Conservation (phyloP, 2,888 invertebrate species). For the Chloroclystis v-ata region DNA sequence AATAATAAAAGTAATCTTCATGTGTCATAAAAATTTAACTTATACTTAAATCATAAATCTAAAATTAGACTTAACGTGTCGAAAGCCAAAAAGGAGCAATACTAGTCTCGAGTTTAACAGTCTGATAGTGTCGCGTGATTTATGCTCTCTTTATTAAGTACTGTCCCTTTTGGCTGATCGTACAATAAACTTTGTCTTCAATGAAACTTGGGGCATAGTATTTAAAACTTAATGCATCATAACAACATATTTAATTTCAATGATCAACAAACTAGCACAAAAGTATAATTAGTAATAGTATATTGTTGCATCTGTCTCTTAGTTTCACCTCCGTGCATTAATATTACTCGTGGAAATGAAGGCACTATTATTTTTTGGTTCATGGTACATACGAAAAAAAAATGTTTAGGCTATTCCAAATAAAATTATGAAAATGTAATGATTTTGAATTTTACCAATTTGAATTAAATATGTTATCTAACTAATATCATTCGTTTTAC, state of each 20-base stretch:
- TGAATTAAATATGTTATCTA: no score
- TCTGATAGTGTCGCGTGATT: constrained; percentile 6
- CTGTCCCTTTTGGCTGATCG: background rate
- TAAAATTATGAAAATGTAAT: no score
- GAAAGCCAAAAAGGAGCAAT: constrained; percentile 54
- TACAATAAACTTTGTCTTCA: background rate
- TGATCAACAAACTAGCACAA: no score
- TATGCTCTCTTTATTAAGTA: background rate
- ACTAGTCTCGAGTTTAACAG: constrained; percentile 7
- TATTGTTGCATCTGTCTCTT: no score
- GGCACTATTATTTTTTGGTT: no score
- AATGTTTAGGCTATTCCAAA: no score
- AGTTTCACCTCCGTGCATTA: constrained; percentile 36
- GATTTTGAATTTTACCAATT: no score
- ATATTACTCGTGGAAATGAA: no score
- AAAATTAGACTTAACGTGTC: constrained; percentile 50
- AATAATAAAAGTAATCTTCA: constrained; percentile 74
- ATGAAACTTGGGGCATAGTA: constrained; percentile 7
- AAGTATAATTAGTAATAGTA: no score
- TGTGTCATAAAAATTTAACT: constrained; percentile 64
- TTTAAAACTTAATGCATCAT: background rate
- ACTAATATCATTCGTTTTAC: no score
- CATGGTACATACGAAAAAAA: no score
- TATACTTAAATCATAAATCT: constrained; percentile 49
- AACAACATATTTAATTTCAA: no score